Conservation (phyloP, 2,113 vertebrate genomes). For the Dolichallabes microphthalmus region DNA sequence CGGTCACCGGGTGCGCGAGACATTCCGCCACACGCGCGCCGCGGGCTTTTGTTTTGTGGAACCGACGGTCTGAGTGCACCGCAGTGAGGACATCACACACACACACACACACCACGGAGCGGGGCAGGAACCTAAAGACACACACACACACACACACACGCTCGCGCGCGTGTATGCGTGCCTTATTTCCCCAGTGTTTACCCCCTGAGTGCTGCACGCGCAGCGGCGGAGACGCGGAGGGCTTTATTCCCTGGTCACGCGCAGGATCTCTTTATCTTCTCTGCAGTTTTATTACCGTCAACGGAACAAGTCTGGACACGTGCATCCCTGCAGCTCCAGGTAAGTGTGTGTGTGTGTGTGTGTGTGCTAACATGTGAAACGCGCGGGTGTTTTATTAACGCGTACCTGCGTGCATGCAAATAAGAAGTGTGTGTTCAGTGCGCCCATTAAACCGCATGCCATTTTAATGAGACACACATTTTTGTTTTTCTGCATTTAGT, state of each 20-base stretch:
- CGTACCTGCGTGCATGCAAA: neutral
- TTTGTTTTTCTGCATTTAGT: neutral
- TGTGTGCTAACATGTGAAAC: neutral
- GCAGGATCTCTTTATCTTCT: slow-evolving; percentile 11
- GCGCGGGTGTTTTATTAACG: neutral
- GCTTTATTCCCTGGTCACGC: neutral
- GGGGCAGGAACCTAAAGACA: neutral
- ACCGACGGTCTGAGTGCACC: neutral
- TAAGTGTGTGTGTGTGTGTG: slow-evolving; percentile 2
- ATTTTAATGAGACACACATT: neutral
- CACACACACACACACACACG: neutral
- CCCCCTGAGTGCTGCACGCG: neutral
- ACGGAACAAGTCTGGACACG: slow-evolving; percentile 36
- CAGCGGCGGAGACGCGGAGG: neutral
- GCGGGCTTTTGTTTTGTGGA: slow-evolving; percentile 31
- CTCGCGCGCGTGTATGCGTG: no score
- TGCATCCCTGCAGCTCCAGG: slow-evolving; percentile 32
- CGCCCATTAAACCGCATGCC: neutral
- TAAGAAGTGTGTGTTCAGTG: neutral
- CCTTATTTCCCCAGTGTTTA: neutral
- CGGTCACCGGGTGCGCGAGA: slow-evolving; percentile 14
- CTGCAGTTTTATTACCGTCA: neutral
- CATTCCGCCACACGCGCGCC: slow-evolving; percentile 21
- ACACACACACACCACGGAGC: neutral
- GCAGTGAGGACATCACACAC: neutral